Evolutionary conservation across 2,888 invertebrate genomes (phyloP).

Genomic region (Agrilus cyanescens): DNA sequence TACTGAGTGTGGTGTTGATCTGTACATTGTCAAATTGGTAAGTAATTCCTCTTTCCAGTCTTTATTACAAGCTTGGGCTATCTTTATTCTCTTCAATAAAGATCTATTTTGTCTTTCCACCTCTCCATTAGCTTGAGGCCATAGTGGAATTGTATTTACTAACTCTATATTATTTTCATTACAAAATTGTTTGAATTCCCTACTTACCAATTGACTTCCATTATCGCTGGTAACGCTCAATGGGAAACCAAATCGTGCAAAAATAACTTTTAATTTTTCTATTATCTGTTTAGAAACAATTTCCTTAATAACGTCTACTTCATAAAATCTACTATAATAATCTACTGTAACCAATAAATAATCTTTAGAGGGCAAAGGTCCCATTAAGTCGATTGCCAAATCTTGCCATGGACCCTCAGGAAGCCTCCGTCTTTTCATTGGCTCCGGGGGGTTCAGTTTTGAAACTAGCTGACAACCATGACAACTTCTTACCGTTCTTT

Average conservation of each 20-base stretch:
- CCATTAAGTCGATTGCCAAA: constrained; percentile 20
- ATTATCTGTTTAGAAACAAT: constrained; percentile 12
- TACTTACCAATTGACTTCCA: constrained; percentile 14
- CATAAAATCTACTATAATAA: constrained; percentile 11
- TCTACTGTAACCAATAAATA: constrained; percentile 10
- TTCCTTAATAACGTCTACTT: constrained; percentile 15
- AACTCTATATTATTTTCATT: constrained; percentile 6
- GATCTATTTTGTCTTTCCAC: constrained; percentile 16
- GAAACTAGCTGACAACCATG: constrained; percentile 13
- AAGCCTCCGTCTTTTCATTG: constrained; percentile 11
- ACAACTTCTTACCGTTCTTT: constrained; percentile 12
- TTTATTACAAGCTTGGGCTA: constrained; percentile 6
- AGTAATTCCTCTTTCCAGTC: constrained; percentile 15
- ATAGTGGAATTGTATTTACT: constrained; percentile 10
- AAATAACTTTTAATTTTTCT: constrained; percentile 13
- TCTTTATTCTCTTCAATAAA: constrained; percentile 12
- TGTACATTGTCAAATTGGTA: constrained; percentile 16
- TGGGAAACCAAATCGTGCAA: constrained; percentile 15
- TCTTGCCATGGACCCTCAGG: constrained; percentile 11
- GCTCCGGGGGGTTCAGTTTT: constrained; percentile 5
- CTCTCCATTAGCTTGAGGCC: constrained; percentile 20
- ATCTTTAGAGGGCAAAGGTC: constrained; percentile 16
- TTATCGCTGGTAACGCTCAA: constrained; percentile 14
- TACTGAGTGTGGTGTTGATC: constrained; percentile 19
- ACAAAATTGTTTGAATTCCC: too few relatives aligned